A percentile compares a stretch with the other conserved stretches of the same genome.
These are phyloP conservation scores for Brienomyrus longianalis DNA, from an alignment of 2,113 vertebrate genomes.

Conservation along the genomic window DNA sequence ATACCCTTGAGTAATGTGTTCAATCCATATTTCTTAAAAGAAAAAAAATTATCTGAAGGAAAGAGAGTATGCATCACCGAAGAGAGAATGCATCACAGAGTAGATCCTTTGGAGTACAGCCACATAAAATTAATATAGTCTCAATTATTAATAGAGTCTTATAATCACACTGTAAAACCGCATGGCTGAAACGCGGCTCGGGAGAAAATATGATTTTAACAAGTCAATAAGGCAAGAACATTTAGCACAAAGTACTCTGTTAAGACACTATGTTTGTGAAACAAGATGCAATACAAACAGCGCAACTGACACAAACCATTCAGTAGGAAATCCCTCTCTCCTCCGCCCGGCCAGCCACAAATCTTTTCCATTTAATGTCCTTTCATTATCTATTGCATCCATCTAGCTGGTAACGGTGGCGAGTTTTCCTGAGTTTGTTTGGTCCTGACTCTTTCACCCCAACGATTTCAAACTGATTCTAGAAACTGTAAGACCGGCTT, in stretches of 20 bases:
- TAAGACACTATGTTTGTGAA: conserved; percentile 59
- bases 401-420: conserved; percentile 44
- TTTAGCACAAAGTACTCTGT: conserved; percentile 62
- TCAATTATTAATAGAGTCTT: conserved; percentile 52
- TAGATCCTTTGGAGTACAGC: background rate
- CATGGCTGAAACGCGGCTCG: conserved; percentile 54
- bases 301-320: conserved; percentile 18
- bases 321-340: background rate
- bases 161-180: conserved; percentile 46
- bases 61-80: background rate
- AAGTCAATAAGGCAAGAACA: conserved; percentile 62
- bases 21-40: background rate
- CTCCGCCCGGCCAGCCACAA: background rate
- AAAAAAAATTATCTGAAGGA: background rate
- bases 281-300: conserved; percentile 61
- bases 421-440: conserved; percentile 74
- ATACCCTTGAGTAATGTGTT: conserved; percentile 13
- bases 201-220: conserved; percentile 67
- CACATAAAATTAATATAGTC: background rate
- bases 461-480: conserved; percentile 76
- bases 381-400: conserved; percentile 54
- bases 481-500: conserved; percentile 98
- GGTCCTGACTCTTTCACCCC: conserved; percentile 73
- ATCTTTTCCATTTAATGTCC: conserved; percentile 41
- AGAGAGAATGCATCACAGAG: background rate